phyloP scores from a whole-genome alignment of 2,113 vertebrate genomes.

The Melanostigma gelatinosum region DNA sequence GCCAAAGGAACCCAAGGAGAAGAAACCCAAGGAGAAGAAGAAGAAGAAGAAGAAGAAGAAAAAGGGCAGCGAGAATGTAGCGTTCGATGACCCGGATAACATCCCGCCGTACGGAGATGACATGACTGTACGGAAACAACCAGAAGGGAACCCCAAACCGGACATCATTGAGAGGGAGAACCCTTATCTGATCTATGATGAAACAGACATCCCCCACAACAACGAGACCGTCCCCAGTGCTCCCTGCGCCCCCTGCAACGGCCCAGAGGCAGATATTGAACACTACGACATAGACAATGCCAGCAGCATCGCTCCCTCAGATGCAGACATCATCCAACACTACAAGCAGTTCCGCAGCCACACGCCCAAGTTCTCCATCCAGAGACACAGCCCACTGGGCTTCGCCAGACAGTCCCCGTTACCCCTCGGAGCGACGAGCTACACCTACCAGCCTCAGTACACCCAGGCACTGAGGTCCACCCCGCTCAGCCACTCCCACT shows the following conservation, averaged over 20 bases:
- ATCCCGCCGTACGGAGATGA: constrained; percentile 94
- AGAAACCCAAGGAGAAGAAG: constrained; percentile 94
- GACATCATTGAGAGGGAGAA: constrained; percentile 98
- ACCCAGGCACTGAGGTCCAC: constrained; percentile 89
- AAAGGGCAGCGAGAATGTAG: constrained; percentile 97
- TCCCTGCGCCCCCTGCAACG: constrained; percentile 87
- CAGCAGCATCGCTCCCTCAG: constrained; percentile 97
- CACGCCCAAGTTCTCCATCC: constrained; percentile 96
- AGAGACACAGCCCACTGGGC: constrained; percentile 95
- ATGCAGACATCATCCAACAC: constrained; percentile 97
- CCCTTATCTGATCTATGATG: constrained; percentile 96
- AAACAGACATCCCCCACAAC: constrained; percentile 89
- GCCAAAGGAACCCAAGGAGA: constrained; percentile 87
- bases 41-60: constrained; percentile 98
- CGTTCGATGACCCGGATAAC: constrained; percentile 95
- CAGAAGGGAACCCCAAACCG: constrained; percentile 96
- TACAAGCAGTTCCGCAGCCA: constrained; percentile 98
- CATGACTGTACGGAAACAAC: constrained; percentile 96
- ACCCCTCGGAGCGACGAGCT: constrained; percentile 91
- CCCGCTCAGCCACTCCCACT: constrained; percentile 93
- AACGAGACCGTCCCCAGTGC: constrained; percentile 92
- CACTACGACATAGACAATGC: constrained; percentile 98
- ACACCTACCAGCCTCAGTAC: constrained; percentile 92
- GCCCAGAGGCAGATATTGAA: constrained; percentile 90
- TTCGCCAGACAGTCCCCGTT: constrained; percentile 95